Conservation (phyloP, 2,797 vertebrate species). For the Salmo trutta region DNA sequence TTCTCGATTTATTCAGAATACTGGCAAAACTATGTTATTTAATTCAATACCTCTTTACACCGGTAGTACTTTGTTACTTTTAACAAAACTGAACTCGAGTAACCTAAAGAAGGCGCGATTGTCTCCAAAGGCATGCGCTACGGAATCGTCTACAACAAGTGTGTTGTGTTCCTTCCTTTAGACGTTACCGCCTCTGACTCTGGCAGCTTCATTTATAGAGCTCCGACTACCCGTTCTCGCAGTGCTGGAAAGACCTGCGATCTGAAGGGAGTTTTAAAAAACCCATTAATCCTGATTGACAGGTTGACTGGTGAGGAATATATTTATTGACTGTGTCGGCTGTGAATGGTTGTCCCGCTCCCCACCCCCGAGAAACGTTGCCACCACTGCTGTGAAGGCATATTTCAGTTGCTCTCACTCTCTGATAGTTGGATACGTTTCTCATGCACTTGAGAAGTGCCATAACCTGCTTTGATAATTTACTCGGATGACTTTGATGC, state of each 20-base stretch:
- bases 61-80: slow-evolving; percentile 39
- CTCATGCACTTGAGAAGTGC: too few relatives aligned
- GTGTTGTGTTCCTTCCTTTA: slow-evolving; percentile 43
- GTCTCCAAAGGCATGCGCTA: slow-evolving; percentile 39
- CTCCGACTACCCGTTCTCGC: slow-evolving; percentile 44
- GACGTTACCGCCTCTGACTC: slow-evolving; percentile 63
- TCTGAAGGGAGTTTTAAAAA: slow-evolving; percentile 73
- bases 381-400: slow-evolving; percentile 5
- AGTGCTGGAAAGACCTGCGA: slow-evolving; percentile 62
- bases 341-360: slow-evolving; percentile 77
- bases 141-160: slow-evolving; percentile 18
- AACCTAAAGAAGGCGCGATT: slow-evolving; percentile 32
- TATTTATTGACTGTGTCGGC: slow-evolving; percentile 76
- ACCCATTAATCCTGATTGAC: slow-evolving; percentile 97
- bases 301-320: slow-evolving; percentile 85
- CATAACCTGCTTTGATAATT: too few relatives aligned
- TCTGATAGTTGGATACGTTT: slow-evolving; percentile 1
- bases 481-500: too few relatives aligned
- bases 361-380: slow-evolving; percentile 51
- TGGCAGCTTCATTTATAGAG: slow-evolving; percentile 26
- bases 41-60: slow-evolving; percentile 50
- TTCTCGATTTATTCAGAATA: too few relatives aligned
- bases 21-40: slow-evolving; percentile 23
- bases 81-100: slow-evolving; percentile 17
- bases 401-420: neutral